Conservation (phyloP, 2,888 invertebrate genomes). For the Spilosoma lubricipeda region DNA sequence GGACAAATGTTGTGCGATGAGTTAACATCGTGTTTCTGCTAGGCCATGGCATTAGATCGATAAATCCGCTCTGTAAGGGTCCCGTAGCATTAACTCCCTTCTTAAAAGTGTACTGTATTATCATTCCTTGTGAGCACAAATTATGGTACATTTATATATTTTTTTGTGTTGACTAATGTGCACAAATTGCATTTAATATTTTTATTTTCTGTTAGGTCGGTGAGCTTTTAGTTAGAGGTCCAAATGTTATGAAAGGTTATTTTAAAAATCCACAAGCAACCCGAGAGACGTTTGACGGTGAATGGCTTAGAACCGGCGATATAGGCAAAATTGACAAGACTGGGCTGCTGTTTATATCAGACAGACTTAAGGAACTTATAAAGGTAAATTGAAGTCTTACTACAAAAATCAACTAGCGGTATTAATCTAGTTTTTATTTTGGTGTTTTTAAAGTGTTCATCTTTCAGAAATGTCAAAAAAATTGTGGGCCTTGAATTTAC, state of each 20-base stretch:
- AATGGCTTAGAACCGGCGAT: conserved; percentile 93
- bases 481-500: neutral
- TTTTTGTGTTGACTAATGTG: no score
- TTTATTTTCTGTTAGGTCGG: conserved; percentile 80
- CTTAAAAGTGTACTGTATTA: no score
- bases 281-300: conserved; percentile 85
- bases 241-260: conserved; percentile 94
- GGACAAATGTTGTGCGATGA: no score
- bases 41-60: no score
- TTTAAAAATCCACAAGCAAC: conserved; percentile 91
- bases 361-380: conserved; percentile 93
- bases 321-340: conserved; percentile 88
- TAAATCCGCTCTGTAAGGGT: no score
- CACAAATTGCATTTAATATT: neutral
- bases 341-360: conserved; percentile 89
- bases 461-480: neutral
- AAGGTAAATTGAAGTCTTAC: conserved; percentile 80
- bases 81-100: no score
- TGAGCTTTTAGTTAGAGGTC: conserved; percentile 91
- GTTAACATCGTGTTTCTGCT: no score
- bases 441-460: no score
- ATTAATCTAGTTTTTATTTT: no score
- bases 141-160: no score
- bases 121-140: no score
- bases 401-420: neutral